Conservation (phyloP, 2,888 invertebrate genomes). For the Bellardia pandia region DNA sequence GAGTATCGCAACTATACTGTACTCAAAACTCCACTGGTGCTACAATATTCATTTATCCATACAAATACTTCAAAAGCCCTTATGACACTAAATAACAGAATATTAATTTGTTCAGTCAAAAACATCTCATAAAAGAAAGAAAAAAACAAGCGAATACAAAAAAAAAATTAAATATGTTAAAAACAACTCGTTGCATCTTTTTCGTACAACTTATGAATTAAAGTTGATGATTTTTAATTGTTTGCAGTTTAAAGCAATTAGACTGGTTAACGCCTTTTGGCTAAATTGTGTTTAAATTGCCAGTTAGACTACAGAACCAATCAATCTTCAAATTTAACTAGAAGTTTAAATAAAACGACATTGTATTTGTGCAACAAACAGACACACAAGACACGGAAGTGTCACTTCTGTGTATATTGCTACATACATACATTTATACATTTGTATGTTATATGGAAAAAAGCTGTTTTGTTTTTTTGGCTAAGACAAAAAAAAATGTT, state of each 20-base stretch:
- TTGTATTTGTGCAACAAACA: conserved; percentile 1
- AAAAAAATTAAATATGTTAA: conserved; percentile 21
- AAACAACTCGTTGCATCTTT: conserved; percentile 40
- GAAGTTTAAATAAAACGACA: conserved; percentile 51
- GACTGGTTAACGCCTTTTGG: conserved; percentile 80
- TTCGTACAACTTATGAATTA: conserved; percentile 53
- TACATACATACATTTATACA: too few species aligned
- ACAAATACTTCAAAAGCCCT: conserved; percentile 61
- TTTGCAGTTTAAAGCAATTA: conserved; percentile 80
- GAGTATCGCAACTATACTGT: neutral
- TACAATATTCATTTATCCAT: conserved; percentile 57
- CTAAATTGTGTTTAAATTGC: conserved; percentile 83
- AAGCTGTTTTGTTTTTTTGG: conserved; percentile 29
- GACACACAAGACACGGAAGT: conserved; percentile 48
- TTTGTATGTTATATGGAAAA: neutral
- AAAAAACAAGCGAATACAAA: neutral
- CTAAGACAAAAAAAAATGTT: neutral
- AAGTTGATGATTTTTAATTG: conserved; percentile 77
- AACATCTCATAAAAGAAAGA: conserved; percentile 12
- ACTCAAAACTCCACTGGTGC: conserved; percentile 21
- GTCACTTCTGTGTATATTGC: conserved; percentile 48
- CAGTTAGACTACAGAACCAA: conserved; percentile 76
- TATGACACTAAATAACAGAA: conserved; percentile 71
- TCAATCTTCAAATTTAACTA: conserved; percentile 72
- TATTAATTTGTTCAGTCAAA: conserved; percentile 68